phyloP scores from a whole-genome alignment of 2,797 vertebrate genomes.

The Liasis olivaceus region DNA sequence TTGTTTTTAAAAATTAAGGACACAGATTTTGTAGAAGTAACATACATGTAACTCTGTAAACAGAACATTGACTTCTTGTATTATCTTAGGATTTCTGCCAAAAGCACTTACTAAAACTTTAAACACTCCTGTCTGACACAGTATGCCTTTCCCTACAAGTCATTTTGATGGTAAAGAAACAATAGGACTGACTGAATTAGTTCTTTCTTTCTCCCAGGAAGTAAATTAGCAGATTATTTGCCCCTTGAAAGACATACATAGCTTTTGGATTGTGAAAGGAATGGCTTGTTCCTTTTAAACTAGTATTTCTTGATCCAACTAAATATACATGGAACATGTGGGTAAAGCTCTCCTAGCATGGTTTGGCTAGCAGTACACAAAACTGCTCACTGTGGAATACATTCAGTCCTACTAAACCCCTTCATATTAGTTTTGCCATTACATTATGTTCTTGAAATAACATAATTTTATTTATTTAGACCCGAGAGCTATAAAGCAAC shows the following conservation, averaged over 20 bases:
- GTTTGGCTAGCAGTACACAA: neutral
- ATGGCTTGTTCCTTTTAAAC: neutral
- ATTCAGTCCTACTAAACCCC: neutral
- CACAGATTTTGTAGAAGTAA: conserved; percentile 38
- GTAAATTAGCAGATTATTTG: neutral
- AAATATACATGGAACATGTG: neutral
- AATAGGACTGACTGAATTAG: neutral
- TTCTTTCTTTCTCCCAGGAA: neutral
- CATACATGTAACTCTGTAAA: conserved; percentile 6
- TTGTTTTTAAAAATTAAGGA: conserved; percentile 26
- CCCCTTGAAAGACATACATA: neutral
- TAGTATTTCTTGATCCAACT: neutral
- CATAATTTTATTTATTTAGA: neutral
- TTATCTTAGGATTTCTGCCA: conserved; percentile 23
- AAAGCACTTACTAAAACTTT: neutral
- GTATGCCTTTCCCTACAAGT: neutral
- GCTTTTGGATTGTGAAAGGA: neutral
- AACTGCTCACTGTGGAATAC: neutral
- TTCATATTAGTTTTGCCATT: neutral
- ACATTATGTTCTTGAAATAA: neutral
- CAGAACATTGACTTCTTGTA: conserved; percentile 46
- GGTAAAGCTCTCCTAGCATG: neutral
- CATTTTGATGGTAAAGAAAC: neutral
- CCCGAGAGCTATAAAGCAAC: neutral
- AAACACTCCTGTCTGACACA: neutral